Evolutionary conservation across 2,113 vertebrate species (phyloP), one percentile per base, ranked within the genome.

Genomic region (Phocoena sinus): DNA sequence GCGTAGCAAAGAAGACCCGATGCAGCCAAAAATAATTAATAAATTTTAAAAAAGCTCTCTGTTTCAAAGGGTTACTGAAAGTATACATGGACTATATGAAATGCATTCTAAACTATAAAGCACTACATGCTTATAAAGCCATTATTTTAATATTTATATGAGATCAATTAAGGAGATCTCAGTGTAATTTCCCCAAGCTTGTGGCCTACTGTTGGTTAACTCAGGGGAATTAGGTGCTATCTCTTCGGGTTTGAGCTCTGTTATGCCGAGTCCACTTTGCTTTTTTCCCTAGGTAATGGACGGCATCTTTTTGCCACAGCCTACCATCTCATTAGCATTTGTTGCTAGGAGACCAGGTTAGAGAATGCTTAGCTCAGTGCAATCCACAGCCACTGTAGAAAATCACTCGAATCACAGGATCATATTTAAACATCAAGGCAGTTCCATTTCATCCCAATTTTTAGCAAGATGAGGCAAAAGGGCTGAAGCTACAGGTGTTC

Each of bases 331-430:
- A 76, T 62, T 80, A 33, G 63, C 28, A 85, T 74, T 79, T 71
- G 95, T 95, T 98, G 91, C 89, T 88, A 96, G 83, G 96, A 97
- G 93, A 98, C 95, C 73, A 92, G 79, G 47, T 76, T 77, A 79
- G 88, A 86, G 36, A 31, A 62, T 58, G 50, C 67, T 88, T 77
- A 73, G 79, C 38, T 94, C 56, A 63, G 65, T 60, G 58, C 68
- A 65, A 81, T 58, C 80, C 20, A 73, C 38, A 31, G 41, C 36
- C 41, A 36, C 17, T 31, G 15, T 4, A 44, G 18, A 83, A 83
- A 96, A 95, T 36, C 56, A 73, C 38, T 58, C 10, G 1, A 70
- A 68, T 62, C 28, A 33, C 1, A 41, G 81, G 63, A 28, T 26
- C 18, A 18, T 73, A 36, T 56, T 94, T 33, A 85, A 38, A 84